Percentiles rank a stretch among this genome's conserved stretches.
Conservation (phyloP, 1,140 invertebrate genomes). For the Drosophila jambulina region DNA sequence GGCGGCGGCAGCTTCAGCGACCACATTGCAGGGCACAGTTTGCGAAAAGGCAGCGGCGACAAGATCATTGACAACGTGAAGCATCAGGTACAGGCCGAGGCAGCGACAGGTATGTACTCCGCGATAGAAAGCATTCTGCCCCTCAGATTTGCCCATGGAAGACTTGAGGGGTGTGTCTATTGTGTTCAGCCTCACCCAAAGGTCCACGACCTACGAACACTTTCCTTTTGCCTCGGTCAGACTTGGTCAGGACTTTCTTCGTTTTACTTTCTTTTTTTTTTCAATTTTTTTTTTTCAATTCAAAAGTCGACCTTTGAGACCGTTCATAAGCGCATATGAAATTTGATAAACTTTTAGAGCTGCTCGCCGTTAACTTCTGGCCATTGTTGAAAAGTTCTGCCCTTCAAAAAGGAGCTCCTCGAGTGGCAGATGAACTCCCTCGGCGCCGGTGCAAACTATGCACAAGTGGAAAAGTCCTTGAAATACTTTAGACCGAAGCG, state of each 20-base stretch:
- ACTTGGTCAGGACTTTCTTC: neutral
- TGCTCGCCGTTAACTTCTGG: slow-evolving; percentile 20
- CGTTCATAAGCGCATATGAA: slow-evolving; percentile 11
- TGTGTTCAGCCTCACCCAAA: neutral
- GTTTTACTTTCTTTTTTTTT: neutral
- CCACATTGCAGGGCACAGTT: slow-evolving; percentile 66
- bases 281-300: neutral
- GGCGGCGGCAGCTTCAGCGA: slow-evolving; percentile 59
- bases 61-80: slow-evolving; percentile 82
- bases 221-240: neutral
- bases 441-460: slow-evolving; percentile 27
- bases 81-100: slow-evolving; percentile 80
- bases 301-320: neutral
- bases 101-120: slow-evolving; percentile 79
- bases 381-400: slow-evolving; percentile 40
- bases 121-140: neutral
- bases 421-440: slow-evolving; percentile 11
- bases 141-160: neutral
- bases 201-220: slow-evolving; percentile 10
- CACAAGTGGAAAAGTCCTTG: slow-evolving; percentile 24
- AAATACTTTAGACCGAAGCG: slow-evolving; percentile 1
- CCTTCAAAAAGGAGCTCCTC: slow-evolving; percentile 3
- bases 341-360: slow-evolving; percentile 31
- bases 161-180: neutral
- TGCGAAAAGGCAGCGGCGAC: slow-evolving; percentile 62